Percentiles rank a stretch among this genome's conserved stretches.
These are phyloP conservation scores for Hippocampus mohnikei DNA, from an alignment of 2,113 vertebrate species.

Conservation along the genomic window DNA sequence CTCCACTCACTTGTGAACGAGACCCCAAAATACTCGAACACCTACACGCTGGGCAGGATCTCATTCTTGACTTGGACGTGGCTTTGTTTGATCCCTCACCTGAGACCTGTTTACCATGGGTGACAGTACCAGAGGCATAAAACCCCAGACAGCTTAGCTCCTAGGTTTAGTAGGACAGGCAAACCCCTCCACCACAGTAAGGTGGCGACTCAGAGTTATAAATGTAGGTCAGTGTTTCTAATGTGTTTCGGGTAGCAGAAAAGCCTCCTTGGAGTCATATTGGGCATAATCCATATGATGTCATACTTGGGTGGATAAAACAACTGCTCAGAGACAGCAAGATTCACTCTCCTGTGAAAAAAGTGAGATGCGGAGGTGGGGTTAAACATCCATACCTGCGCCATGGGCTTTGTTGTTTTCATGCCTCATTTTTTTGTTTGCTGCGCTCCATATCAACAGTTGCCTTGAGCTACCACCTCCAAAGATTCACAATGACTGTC, in stretches of 20 bases:
- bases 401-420: slow-evolving; percentile 20
- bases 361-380: slow-evolving; percentile 6
- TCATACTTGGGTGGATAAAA: slow-evolving; percentile 22
- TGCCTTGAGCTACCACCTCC: slow-evolving; percentile 49
- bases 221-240: too few species aligned
- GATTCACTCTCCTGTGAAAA: slow-evolving; percentile 11
- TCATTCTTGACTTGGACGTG: too few species aligned
- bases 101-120: too few species aligned
- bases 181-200: too few species aligned
- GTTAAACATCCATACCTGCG: slow-evolving; percentile 31
- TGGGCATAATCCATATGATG: not conserved
- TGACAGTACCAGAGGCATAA: too few species aligned
- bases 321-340: slow-evolving; percentile 15
- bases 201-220: not conserved
- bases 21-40: too few species aligned
- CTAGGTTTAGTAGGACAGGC: too few species aligned
- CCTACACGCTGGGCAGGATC: too few species aligned
- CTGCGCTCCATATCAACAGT: slow-evolving; percentile 54
- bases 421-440: slow-evolving; percentile 18
- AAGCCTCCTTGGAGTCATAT: not conserved
- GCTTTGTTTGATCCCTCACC: too few species aligned
- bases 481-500: slow-evolving; percentile 17
- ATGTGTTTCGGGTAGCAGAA: not conserved
- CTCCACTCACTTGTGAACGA: too few species aligned
- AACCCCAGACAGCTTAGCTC: too few species aligned